phyloP scores from a whole-genome alignment of 2,113 vertebrate species.

The Tympanuchus pallidicinctus region DNA sequence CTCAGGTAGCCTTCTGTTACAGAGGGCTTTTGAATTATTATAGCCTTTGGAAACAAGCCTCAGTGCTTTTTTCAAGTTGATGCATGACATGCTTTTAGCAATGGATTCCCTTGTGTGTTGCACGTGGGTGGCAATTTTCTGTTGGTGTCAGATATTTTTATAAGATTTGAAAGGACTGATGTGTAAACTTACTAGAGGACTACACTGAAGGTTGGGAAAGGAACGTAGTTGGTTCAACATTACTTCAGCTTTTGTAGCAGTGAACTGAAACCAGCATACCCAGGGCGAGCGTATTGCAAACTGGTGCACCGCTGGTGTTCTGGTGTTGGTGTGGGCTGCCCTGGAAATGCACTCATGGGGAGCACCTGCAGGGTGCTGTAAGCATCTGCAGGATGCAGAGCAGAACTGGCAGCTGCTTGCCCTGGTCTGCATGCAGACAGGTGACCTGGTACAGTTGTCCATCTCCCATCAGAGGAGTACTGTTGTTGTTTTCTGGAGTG shows the following conservation, averaged over 20 bases:
- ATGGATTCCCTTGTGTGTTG: background rate
- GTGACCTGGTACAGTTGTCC: background rate
- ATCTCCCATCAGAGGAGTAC: background rate
- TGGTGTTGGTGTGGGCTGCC: background rate
- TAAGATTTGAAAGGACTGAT: background rate
- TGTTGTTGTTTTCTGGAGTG: background rate
- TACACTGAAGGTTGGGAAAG: background rate
- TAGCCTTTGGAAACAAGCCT: background rate
- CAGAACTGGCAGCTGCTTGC: background rate
- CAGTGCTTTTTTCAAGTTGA: background rate
- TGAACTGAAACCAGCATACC: background rate
- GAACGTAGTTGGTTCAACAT: background rate
- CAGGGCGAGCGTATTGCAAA: background rate
- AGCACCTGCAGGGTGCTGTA: background rate
- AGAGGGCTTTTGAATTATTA: background rate
- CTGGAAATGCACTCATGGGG: fast-evolving
- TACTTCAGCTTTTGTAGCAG: background rate
- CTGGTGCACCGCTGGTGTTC: background rate
- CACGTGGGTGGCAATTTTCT: background rate
- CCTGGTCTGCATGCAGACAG: background rate
- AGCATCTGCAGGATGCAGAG: background rate
- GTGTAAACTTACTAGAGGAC: background rate
- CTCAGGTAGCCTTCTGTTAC: background rate
- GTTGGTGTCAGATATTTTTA: background rate
- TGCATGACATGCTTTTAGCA: background rate